Conservation (phyloP, 2,113 vertebrate species). For the Rhombomys opimus region DNA sequence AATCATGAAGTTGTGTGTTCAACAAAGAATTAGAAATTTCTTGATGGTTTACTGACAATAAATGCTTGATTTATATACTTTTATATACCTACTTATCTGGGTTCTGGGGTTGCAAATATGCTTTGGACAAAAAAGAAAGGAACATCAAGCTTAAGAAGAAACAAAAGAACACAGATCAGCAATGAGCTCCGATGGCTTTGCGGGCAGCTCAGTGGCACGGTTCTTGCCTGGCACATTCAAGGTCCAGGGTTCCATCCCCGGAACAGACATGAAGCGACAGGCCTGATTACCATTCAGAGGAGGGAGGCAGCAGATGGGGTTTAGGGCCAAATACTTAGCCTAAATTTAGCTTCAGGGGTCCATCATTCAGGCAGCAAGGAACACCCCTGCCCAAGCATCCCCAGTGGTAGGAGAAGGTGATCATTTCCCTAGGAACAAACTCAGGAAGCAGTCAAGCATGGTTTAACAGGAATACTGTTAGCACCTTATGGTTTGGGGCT, state of each 20-base stretch:
- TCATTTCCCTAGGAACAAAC: neutral
- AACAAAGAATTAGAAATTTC: neutral
- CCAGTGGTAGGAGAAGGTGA: neutral
- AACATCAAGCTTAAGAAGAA: neutral
- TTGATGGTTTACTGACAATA: neutral
- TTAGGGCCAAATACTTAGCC: slow-evolving; percentile 19
- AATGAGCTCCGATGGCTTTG: neutral
- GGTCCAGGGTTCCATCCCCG: neutral
- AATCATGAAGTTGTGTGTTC: neutral
- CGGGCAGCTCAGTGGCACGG: neutral
- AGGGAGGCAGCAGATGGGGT: neutral
- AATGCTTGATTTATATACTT: neutral
- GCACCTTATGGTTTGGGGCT: neutral
- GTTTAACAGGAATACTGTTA: neutral
- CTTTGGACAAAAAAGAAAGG: neutral
- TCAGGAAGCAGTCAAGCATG: neutral
- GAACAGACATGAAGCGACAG: neutral
- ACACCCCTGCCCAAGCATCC: neutral
- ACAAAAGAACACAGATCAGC: neutral
- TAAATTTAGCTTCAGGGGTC: neutral
- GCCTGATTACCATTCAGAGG: neutral
- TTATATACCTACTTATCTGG: neutral
- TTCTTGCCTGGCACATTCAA: neutral
- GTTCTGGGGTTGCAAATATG: neutral
- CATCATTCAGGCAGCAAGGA: neutral